Conservation (phyloP, 2,797 vertebrate species). For the Discoglossus pictus region DNA sequence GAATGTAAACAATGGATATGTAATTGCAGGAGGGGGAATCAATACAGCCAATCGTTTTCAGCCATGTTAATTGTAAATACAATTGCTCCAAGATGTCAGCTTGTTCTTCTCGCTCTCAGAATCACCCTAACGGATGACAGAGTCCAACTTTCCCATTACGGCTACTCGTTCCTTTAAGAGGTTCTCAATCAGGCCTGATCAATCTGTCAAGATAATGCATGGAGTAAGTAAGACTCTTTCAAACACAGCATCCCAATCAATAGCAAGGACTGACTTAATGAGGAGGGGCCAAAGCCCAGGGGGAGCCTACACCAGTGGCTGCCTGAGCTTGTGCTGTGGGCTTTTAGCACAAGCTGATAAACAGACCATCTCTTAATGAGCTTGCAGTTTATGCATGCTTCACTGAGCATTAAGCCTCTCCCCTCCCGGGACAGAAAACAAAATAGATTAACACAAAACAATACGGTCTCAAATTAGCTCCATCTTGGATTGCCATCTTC, state of each 20-base stretch:
- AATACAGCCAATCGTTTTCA: conserved; percentile 98
- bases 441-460: conserved; percentile 67
- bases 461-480: conserved; percentile 63
- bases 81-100: conserved; percentile 86
- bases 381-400: conserved; percentile 66
- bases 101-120: conserved; percentile 82
- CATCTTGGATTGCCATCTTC: conserved; percentile 54
- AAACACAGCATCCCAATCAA: conserved; percentile 91
- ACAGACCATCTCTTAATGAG: conserved; percentile 71
- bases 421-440: conserved; percentile 59
- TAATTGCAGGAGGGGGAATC: conserved; percentile 99
- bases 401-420: conserved; percentile 61
- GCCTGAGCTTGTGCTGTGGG: conserved; percentile 62
- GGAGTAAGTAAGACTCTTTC: conserved; percentile 88
- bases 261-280: conserved; percentile 89
- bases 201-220: conserved; percentile 99
- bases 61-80: conserved; percentile 97
- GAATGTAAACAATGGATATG: conserved; percentile 99
- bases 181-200: conserved; percentile 99
- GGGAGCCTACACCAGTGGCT: conserved; percentile 77
- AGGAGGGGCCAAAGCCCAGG: conserved; percentile 85
- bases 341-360: conserved; percentile 60
- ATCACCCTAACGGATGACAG: conserved; percentile 85
- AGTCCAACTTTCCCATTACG: conserved; percentile 97
- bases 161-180: conserved; percentile 94